Evolutionary conservation across 2,113 vertebrate genomes (phyloP).

Genomic region (Rhinopomastus cyanomelas): DNA sequence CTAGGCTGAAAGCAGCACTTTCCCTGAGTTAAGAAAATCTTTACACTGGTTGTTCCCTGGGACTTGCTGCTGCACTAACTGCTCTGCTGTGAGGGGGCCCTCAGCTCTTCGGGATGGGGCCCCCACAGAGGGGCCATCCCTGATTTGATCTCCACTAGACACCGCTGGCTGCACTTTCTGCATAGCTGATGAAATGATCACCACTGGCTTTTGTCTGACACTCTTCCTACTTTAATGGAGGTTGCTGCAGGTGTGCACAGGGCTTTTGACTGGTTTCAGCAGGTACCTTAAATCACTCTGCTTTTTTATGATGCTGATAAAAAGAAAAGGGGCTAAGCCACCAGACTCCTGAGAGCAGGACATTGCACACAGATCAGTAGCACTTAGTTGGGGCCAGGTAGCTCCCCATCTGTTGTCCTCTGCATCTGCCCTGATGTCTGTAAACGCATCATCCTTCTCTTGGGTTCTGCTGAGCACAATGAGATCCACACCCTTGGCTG

Average conservation of each 20-base stretch:
- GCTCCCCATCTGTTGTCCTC: neutral
- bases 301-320: neutral
- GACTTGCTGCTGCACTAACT: neutral
- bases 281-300: neutral
- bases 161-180: neutral
- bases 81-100: neutral
- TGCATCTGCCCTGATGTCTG: neutral
- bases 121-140: no score
- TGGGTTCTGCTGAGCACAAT: neutral
- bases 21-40: neutral
- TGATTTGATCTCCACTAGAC: neutral
- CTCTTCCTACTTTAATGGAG: neutral
- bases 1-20: neutral
- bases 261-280: neutral
- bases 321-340: neutral
- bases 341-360: neutral
- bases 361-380: neutral
- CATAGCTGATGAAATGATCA: neutral
- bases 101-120: neutral
- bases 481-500: neutral
- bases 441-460: neutral
- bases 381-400: neutral
- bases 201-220: neutral
- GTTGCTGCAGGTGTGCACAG: fast-evolving
- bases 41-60: neutral